Evolutionary conservation across 37 sponge, comb jelly and placozoan genomes (phyloP).

Genomic region (Oscarella lobularis): DNA sequence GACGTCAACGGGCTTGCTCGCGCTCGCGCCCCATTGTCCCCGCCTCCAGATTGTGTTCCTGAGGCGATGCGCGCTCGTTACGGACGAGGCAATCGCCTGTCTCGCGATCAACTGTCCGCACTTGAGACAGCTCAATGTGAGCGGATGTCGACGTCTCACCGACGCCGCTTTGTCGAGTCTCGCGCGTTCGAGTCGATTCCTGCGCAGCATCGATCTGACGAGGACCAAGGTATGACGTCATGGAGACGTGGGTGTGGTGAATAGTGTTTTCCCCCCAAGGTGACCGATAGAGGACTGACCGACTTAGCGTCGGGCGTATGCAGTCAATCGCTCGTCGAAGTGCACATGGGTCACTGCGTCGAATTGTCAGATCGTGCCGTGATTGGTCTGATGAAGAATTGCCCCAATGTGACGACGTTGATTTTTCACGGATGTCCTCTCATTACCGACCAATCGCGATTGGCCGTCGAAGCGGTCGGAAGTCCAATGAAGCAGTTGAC

Average conservation of each 20-base stretch:
- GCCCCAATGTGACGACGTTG: not conserved
- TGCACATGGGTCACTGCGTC: not conserved
- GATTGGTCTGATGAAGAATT: not conserved
- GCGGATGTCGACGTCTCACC: not conserved
- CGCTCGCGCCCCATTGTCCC: not conserved
- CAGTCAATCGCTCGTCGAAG: not conserved
- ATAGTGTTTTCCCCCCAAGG: not conserved
- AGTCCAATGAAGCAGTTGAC: not conserved
- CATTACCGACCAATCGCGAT: not conserved
- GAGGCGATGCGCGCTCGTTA: not conserved
- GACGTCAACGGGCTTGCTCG: not conserved
- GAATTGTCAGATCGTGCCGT: not conserved
- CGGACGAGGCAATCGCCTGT: not conserved
- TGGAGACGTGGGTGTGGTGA: not conserved
- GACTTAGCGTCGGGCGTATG: not conserved
- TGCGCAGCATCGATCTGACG: not conserved
- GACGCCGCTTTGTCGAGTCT: not conserved
- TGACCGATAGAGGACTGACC: not conserved
- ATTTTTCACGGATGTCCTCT: not conserved
- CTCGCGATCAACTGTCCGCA: not conserved
- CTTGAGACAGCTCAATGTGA: not conserved
- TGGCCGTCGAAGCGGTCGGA: not conserved
- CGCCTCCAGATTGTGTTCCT: not conserved
- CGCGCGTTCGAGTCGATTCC: not conserved
- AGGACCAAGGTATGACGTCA: not conserved